Evolutionary conservation across 2,797 vertebrate genomes (phyloP), one percentile per base, ranked within the genome.

Genomic region (Austrolebias charrua): DNA sequence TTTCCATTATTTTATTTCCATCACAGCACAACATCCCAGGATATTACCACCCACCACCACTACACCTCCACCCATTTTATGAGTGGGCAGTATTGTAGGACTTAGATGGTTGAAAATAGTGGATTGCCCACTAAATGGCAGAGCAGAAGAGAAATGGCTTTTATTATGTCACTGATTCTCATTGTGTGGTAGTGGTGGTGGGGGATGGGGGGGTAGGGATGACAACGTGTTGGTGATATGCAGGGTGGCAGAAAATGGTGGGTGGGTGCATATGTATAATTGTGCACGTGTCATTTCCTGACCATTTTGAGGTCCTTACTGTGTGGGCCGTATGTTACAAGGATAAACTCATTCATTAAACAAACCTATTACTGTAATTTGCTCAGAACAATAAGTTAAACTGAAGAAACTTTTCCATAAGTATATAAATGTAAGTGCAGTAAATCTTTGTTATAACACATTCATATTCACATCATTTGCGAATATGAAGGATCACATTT

Each of bases 1-100:
- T 88, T 83, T 78, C 69, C 69, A 81, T 87, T 69, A 81, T 78
- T 82, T 83, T 78, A 11, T 86, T 87, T 68, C 55, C 29, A 46
- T 59, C 75, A 53, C 69, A 69, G 47, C 72, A 49, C 48, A 14
- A 58, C 45, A 47, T 82, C 58, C 45, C 51, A 19, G 40, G 63
- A 71, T 77, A 62, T 74, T 71, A 81, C 66, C 57, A 29, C 54
- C 46, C 76, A 62, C 73, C 70, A 81, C 66, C 59, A 29, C 54
- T 44, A 69, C 48, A 38, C 3, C 47, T 1, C 13, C 48, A 38
- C 3, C 47, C 2, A 11, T 48, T 75, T 87, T 83, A 86, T 75
- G 74, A 52, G 55, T 15, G 38, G 67, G 71, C 79, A 57, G 71
- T 28, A 44, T 54, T 46, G 71, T 55, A 63, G 80, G 66, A 63